Percentiles rank a stretch among this genome's conserved stretches.
These are phyloP conservation scores for Plutomurus gul DNA, from an alignment of 1,140 invertebrate species.

Conservation along the genomic window DNA sequence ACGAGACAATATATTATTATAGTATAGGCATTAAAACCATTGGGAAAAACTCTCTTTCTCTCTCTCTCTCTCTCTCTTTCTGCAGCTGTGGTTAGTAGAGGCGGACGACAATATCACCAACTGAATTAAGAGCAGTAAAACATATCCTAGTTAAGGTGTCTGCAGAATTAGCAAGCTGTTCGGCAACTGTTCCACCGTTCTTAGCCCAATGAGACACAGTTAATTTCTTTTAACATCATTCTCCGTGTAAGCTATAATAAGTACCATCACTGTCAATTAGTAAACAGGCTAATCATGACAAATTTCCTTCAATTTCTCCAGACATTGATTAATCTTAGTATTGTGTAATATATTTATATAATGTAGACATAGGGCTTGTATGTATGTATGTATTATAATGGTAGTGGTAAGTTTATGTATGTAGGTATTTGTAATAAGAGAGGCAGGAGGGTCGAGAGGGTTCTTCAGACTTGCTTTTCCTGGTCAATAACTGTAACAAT, in stretches of 20 bases:
- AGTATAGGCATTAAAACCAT: no score
- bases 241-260: slow-evolving; percentile 1
- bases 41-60: no score
- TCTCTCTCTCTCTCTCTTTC: no score
- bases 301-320: slow-evolving; percentile 10
- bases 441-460: background rate
- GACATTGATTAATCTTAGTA: background rate
- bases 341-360: slow-evolving; percentile 4
- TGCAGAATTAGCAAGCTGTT: no score
- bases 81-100: no score
- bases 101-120: no score
- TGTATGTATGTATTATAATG: background rate
- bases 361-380: slow-evolving; percentile 3
- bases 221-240: background rate
- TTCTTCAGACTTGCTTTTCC: slow-evolving; percentile 48
- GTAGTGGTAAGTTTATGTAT: slow-evolving; percentile 20
- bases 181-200: no score
- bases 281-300: background rate
- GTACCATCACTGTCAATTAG: background rate
- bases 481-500: slow-evolving; percentile 45
- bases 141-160: no score
- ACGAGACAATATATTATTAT: no score
- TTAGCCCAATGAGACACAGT: background rate
- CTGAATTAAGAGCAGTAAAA: no score
- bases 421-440: slow-evolving; percentile 23